Percentiles rank a stretch among this genome's conserved stretches.
Conservation (phyloP, 2,797 vertebrate genomes). For the Notoglanidium macrostoma region DNA sequence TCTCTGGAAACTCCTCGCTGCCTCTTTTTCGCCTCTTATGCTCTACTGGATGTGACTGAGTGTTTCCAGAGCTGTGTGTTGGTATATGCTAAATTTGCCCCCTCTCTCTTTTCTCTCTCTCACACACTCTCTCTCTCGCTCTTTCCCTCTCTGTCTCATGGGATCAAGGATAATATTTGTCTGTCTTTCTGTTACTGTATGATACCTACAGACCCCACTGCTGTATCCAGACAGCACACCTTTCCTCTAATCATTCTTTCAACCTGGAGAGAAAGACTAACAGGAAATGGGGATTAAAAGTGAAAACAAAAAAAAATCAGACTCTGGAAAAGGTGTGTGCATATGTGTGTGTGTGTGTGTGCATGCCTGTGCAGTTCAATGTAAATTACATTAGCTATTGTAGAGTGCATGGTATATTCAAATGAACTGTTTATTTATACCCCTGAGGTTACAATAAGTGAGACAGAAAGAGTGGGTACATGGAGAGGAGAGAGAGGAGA, state of each 20-base stretch:
- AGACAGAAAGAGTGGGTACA: constrained; percentile 10
- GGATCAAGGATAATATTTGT: constrained; percentile 20
- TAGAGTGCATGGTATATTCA: constrained; percentile 34
- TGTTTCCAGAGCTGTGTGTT: constrained; percentile 71
- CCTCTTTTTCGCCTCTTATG: constrained; percentile 66
- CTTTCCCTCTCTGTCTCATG: constrained; percentile 15
- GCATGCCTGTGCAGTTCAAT: constrained; percentile 5
- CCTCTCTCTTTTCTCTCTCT: constrained; percentile 27
- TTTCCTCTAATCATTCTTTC: constrained; percentile 45
- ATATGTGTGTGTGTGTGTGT: constrained; percentile 33
- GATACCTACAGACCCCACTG: constrained; percentile 60
- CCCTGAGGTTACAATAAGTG: constrained; percentile 30
- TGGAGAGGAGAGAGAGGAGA: constrained; percentile 58
- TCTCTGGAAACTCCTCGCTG: constrained; percentile 72
- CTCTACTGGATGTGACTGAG: constrained; percentile 77
- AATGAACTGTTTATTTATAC: constrained; percentile 22
- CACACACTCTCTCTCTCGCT: not conserved
- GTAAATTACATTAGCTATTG: constrained; percentile 55
- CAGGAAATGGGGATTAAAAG: constrained; percentile 78
- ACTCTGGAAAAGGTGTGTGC: not conserved
- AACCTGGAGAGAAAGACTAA: constrained; percentile 65
- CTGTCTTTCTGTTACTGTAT: constrained; percentile 63
- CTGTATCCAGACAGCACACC: constrained; percentile 41
- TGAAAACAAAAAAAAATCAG: constrained; percentile 26
- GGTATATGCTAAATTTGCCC: constrained; percentile 63